Conservation (phyloP, 2,888 invertebrate genomes). For the Entomobrya proxima region DNA sequence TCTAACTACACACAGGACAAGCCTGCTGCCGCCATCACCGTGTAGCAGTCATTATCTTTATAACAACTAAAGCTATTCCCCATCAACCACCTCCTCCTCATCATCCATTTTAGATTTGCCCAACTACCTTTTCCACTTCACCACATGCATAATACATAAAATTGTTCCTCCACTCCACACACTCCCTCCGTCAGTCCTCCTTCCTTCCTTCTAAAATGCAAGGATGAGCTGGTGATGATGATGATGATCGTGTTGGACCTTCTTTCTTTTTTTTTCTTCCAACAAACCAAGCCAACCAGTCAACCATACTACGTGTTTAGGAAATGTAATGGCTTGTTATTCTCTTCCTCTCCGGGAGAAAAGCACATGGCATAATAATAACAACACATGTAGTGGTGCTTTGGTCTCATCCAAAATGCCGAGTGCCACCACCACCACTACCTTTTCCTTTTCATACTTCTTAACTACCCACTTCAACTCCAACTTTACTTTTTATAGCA, state of each 20-base stretch:
- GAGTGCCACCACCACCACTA: background rate
- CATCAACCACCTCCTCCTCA: background rate
- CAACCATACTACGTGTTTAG: slow-evolving; percentile 58
- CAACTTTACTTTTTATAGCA: background rate
- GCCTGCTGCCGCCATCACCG: background rate
- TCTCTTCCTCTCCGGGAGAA: slow-evolving; percentile 16
- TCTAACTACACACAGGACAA: background rate
- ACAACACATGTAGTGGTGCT: background rate
- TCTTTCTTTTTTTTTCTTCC: slow-evolving; percentile 4
- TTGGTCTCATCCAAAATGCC: background rate
- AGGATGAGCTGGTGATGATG: background rate
- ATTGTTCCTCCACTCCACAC: background rate
- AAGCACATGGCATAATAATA: background rate
- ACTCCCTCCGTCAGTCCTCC: slow-evolving; percentile 19
- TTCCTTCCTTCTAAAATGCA: background rate
- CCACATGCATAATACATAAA: slow-evolving; percentile 65
- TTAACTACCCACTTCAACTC: background rate
- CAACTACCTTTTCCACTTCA: slow-evolving; percentile 51
- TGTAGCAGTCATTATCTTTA: background rate
- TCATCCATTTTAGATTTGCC: slow-evolving; percentile 33
- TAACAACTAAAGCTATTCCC: background rate
- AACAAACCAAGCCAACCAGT: slow-evolving; percentile 21
- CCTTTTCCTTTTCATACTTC: too few relatives aligned
- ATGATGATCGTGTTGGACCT: background rate
- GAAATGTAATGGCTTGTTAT: slow-evolving; percentile 67